Evolutionary conservation across 64 coral and sea anemone species (phyloP), one percentile per base, ranked within the genome.

Genomic region (Stylophora pistillata): DNA sequence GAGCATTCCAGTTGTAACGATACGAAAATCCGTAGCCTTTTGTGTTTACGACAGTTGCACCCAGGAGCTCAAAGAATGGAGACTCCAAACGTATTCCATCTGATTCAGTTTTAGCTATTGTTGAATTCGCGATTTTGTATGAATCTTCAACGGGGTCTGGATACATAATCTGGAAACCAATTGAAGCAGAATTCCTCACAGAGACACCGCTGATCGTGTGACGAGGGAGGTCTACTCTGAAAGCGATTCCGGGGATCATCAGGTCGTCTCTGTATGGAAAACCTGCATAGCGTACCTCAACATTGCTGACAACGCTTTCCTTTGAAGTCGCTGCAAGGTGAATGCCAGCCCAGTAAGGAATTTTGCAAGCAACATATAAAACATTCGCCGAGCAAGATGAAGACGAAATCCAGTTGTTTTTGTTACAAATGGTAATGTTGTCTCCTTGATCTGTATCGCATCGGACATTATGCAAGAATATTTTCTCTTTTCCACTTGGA

Each of bases 221-320:
- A 7, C 78, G 31, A 69, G 75, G 72, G 37, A 78, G 74, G 72
- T 95, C 94, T 3, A 95, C 47, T 47, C 94, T 78, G 1, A 95
- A 25, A 13, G 85, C 85, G 53, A 58, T 82, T 23, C 94, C 94
- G 29, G 89, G 89, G 7, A 84, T 41, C 21, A 56, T 55, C 15
- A 88, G 82, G 41, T 95, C 94, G 15, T 63, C 78, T 53, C 94
- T 91, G 55, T 95, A 95, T 9, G 85, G n/a, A 31, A 55, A 95
- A 56, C 94, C 94, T 54, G 86, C 86, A 25, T 95, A 79, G 9
- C 60, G 31, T 20, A 95, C 52, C 13, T 95, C 79, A 18, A 92
- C 53, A 84, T 92, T 73, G 15, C 76, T 72, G 32, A 95, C 20
- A 54, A 64, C 33, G 76, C 89, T 95, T 73, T 71, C 61, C n/a